phyloP scores from a whole-genome alignment of 2,113 vertebrate genomes.

The Nyctibius bracteatus region DNA sequence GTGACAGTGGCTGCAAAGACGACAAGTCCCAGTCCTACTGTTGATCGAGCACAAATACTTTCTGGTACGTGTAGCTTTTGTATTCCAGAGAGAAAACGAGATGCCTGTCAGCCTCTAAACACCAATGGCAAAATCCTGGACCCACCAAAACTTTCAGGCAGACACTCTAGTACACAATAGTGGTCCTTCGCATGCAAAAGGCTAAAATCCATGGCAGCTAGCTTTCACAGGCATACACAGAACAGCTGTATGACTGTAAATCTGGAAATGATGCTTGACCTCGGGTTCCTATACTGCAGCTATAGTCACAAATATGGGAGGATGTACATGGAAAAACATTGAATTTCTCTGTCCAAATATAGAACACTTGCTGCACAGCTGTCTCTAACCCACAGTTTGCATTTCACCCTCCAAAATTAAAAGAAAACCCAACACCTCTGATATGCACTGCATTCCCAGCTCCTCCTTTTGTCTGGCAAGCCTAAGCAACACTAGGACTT shows the following conservation, averaged over 20 bases:
- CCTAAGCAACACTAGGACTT: neutral
- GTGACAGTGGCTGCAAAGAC: neutral
- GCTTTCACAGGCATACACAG: neutral
- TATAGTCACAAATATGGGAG: neutral
- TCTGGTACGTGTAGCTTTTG: neutral
- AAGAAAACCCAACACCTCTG: neutral
- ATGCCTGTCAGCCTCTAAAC: neutral
- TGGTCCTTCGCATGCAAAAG: neutral
- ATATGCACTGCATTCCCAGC: neutral
- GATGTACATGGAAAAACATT: neutral
- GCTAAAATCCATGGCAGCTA: neutral
- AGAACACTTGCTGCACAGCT: neutral
- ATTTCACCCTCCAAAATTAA: neutral
- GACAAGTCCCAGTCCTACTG: neutral
- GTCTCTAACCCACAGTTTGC: neutral
- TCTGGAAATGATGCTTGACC: neutral
- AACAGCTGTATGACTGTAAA: neutral
- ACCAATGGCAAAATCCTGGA: neutral
- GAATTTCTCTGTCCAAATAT: neutral
- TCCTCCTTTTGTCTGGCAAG: neutral
- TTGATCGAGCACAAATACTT: neutral
- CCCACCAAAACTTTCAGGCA: neutral
- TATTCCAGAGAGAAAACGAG: neutral
- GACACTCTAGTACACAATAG: neutral
- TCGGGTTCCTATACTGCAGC: neutral